phyloP scores from a whole-genome alignment of 2,888 invertebrate genomes.

The Acanthosoma haemorrhoidale region DNA sequence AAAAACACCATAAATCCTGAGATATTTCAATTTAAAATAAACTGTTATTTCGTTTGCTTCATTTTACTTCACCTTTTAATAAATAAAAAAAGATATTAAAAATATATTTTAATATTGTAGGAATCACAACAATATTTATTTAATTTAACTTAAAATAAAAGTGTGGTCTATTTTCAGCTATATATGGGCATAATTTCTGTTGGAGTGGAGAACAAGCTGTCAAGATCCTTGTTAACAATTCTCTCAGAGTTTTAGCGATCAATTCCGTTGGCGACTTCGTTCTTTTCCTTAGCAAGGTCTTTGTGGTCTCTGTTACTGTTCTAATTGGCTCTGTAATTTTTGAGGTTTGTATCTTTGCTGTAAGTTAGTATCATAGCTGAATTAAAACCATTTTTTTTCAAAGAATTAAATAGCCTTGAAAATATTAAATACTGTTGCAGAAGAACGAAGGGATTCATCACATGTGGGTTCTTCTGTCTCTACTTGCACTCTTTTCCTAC shows the following conservation, averaged over 20 bases:
- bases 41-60: too few relatives aligned
- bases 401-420: background rate
- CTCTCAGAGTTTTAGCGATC: conserved; percentile 61
- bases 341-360: conserved; percentile 48
- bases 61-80: background rate
- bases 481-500: conserved; percentile 61
- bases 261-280: conserved; percentile 72
- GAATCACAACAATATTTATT: background rate
- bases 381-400: background rate
- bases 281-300: conserved; percentile 61
- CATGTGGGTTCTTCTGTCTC: conserved; percentile 57
- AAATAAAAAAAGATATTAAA: background rate
- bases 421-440: conserved; percentile 44
- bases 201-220: conserved; percentile 59
- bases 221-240: conserved; percentile 56
- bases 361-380: background rate
- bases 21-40: too few relatives aligned
- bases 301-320: conserved; percentile 58
- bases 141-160: too few relatives aligned
- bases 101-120: background rate
- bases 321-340: conserved; percentile 57
- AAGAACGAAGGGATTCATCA: conserved; percentile 55
- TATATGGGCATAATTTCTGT: conserved; percentile 62
- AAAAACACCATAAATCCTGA: background rate
- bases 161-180: conserved; percentile 50